Evolutionary conservation across 2,113 vertebrate species (phyloP).

Genomic region (Heterocephalus glaber): DNA sequence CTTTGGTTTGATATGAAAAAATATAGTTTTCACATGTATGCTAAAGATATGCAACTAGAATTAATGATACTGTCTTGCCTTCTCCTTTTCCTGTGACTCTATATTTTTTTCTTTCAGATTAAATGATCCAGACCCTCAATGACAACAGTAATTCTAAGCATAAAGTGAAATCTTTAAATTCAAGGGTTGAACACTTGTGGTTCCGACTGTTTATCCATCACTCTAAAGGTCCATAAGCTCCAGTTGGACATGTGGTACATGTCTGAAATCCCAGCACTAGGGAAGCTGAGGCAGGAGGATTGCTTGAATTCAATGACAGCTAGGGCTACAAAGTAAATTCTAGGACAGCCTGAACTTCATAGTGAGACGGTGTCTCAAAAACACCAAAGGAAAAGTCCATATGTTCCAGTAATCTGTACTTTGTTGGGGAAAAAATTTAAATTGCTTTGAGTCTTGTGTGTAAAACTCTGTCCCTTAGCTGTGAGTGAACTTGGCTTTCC

Average conservation of each 20-base stretch:
- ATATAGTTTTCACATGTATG: accelerated
- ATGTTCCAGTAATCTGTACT: neutral
- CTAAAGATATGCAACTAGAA: neutral
- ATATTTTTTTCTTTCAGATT: neutral
- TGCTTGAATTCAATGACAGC: neutral
- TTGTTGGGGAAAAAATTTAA: neutral
- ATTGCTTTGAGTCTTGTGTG: neutral
- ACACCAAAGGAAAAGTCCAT: neutral
- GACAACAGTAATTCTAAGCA: neutral
- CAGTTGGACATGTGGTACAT: neutral
- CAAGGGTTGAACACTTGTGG: neutral
- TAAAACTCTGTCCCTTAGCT: neutral
- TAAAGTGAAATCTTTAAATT: neutral
- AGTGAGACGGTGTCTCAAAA: neutral
- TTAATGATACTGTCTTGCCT: neutral
- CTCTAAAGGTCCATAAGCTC: neutral
- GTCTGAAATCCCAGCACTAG: neutral
- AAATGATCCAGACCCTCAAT: neutral
- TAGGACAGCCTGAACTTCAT: neutral
- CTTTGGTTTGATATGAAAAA: slow-evolving; percentile 66
- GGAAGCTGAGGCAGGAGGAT: neutral
- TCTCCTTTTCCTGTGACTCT: neutral
- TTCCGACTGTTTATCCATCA: neutral
- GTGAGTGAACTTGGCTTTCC: neutral
- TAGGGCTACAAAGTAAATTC: neutral